Conservation (phyloP, 2,797 vertebrate genomes). For the Neoniphon sammara region DNA sequence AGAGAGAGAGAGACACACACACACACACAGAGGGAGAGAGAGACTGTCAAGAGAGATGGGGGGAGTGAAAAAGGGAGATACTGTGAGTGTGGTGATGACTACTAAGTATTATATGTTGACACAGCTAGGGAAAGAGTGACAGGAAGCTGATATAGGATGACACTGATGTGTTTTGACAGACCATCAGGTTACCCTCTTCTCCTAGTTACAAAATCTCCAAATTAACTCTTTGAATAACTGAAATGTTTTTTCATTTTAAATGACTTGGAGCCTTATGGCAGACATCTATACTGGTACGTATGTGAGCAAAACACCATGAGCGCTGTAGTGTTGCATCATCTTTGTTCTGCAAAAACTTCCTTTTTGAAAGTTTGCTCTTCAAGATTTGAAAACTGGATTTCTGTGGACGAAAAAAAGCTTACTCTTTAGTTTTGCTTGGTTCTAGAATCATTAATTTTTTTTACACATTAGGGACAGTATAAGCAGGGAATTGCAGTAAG, state of each 20-base stretch:
- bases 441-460: background rate
- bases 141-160: constrained; percentile 50
- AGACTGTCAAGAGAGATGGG: constrained; percentile 47
- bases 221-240: constrained; percentile 28
- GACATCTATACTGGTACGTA: background rate
- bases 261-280: constrained; percentile 1
- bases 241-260: constrained; percentile 14
- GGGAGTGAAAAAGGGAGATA: constrained; percentile 55
- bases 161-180: constrained; percentile 64
- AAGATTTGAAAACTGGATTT: too few species aligned
- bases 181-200: constrained; percentile 51
- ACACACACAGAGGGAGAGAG: constrained; percentile 21
- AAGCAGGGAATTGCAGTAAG: too few species aligned
- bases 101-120: constrained; percentile 69
- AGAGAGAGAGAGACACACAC: constrained; percentile 11
- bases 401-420: too few species aligned
- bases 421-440: too few species aligned
- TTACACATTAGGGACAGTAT: too few species aligned
- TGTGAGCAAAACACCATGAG: background rate
- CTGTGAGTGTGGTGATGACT: constrained; percentile 63
- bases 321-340: background rate
- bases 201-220: constrained; percentile 22
- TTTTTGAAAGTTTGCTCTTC: too few species aligned
- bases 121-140: constrained; percentile 55
- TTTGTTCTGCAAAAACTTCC: too few species aligned